These are phyloP conservation scores for Halcyon leucocephala DNA, from an alignment of 2,797 vertebrate genomes.

Conservation along the genomic window DNA sequence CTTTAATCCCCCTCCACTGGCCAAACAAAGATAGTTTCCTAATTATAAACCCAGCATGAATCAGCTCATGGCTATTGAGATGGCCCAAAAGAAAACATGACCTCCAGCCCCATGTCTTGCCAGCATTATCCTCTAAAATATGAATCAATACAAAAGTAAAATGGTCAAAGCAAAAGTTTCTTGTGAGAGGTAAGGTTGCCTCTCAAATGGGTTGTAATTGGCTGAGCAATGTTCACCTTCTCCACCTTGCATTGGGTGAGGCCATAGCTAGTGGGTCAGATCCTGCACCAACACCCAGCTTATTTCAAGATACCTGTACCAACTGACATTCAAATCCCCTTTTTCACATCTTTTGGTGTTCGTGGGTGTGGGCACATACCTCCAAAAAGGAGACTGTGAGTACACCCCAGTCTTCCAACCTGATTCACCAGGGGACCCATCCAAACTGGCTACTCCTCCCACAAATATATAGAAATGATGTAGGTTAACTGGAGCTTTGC, in stretches of 20 bases:
- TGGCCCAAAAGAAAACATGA: background rate
- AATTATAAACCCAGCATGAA: background rate
- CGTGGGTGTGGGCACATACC: no score
- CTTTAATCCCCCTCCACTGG: background rate
- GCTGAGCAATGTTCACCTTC: background rate
- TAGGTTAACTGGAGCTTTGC: background rate
- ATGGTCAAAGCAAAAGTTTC: background rate
- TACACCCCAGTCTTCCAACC: accelerated
- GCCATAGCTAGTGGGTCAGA: background rate
- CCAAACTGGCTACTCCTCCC: background rate
- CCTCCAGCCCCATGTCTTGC: accelerated
- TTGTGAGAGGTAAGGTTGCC: background rate
- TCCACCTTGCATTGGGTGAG: background rate
- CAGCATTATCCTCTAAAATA: background rate
- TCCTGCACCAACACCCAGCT: background rate
- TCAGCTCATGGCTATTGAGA: accelerated
- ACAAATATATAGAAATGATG: background rate
- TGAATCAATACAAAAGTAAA: background rate
- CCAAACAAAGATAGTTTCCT: background rate
- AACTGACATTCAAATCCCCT: background rate
- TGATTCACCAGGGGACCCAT: no score
- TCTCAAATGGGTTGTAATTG: background rate
- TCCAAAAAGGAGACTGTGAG: background rate
- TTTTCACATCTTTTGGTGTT: background rate
- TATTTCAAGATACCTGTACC: background rate